Percentiles rank a stretch among this genome's conserved stretches.
Conservation (phyloP, 2,113 vertebrate species). For the Trachemys scripta region DNA sequence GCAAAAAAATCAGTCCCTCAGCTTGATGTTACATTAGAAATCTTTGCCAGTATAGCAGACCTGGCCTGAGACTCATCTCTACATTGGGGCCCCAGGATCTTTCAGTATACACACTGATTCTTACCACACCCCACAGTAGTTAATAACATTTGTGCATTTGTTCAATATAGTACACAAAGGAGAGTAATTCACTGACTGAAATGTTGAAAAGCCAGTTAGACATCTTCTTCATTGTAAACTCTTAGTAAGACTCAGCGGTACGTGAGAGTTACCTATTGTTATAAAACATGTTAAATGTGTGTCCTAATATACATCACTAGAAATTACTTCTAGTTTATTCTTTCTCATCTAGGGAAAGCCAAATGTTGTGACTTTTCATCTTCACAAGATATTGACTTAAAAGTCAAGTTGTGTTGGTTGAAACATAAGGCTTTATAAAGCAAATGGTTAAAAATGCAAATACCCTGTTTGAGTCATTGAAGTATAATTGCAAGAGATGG, state of each 20-base stretch:
- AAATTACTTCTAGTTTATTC: background rate
- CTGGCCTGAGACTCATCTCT: no score
- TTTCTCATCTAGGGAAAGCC: background rate
- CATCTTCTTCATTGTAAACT: background rate
- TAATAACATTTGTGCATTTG: background rate
- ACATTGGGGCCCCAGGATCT: no score
- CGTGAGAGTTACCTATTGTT: background rate
- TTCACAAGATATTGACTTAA: background rate
- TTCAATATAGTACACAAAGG: background rate
- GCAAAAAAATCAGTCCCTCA: no score
- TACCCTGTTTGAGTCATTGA: background rate
- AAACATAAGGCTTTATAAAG: background rate
- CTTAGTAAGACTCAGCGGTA: background rate
- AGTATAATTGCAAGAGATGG: background rate
- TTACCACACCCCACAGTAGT: background rate
- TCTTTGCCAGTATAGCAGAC: no score
- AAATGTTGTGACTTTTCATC: background rate
- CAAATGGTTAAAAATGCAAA: background rate
- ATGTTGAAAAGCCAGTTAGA: background rate
- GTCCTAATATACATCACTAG: background rate
- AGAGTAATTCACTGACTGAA: background rate
- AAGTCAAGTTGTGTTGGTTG: background rate
- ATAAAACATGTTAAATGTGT: rapidly evolving
- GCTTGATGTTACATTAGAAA: no score
- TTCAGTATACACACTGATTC: no score